Conservation (phyloP, 2,113 vertebrate genomes). For the Peromyscus leucopus region DNA sequence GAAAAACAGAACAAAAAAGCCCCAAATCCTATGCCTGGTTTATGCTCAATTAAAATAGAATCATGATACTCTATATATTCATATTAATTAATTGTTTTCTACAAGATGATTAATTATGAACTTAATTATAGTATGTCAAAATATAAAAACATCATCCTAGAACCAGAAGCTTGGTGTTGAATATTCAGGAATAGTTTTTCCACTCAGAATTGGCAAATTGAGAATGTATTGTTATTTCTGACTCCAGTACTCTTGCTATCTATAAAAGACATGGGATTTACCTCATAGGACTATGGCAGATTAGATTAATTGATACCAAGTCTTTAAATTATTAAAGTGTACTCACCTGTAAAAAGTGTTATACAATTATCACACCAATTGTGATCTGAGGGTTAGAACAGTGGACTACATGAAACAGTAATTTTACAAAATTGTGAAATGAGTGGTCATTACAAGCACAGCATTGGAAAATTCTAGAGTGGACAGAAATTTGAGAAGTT, state of each 20-base stretch:
- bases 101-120: not conserved
- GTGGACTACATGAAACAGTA: not conserved
- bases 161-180: not conserved
- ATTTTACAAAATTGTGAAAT: constrained; percentile 3
- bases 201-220: not conserved
- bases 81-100: not conserved
- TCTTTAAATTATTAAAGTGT: not conserved
- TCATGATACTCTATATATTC: too few species aligned
- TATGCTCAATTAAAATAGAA: constrained; percentile 28
- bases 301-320: not conserved
- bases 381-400: not conserved
- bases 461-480: not conserved
- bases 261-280: not conserved
- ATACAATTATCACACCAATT: not conserved
- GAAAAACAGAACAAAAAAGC: constrained; percentile 55
- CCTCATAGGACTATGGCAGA: not conserved
- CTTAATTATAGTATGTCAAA: not conserved
- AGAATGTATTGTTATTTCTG: not conserved
- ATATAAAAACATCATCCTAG: not conserved
- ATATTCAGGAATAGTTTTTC: not conserved
- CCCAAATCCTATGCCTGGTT: constrained; percentile 62
- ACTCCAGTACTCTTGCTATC: not conserved
- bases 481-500: not conserved
- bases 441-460: not conserved
- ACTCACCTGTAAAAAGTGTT: not conserved